A percentile compares a stretch with the other conserved stretches of the same genome.
Conservation (phyloP, 2,888 invertebrate genomes). For the Graphium colonna region DNA sequence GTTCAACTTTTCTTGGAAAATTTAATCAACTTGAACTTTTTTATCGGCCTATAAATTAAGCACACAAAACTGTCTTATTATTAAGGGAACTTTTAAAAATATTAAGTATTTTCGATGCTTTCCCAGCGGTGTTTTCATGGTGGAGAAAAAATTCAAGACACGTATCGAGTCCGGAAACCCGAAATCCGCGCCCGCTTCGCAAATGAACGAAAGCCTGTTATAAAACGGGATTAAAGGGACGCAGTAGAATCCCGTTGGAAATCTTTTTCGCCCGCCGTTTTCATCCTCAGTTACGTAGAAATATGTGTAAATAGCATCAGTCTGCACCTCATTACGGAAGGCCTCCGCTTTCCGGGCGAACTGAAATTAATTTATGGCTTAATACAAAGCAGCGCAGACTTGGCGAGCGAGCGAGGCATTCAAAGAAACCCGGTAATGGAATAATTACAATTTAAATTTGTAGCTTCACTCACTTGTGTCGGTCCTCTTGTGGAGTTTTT, state of each 20-base stretch:
- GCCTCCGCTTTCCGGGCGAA: constrained; percentile 32
- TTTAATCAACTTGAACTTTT: too few species aligned
- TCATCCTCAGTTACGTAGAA: constrained; percentile 27
- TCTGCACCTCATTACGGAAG: constrained; percentile 50
- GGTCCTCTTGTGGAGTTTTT: too few species aligned
- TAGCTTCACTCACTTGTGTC: too few species aligned
- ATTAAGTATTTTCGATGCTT: constrained; percentile 10
- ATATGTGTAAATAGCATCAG: constrained; percentile 49
- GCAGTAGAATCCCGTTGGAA: constrained; percentile 27
- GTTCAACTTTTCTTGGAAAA: too few species aligned
- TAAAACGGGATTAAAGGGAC: constrained; percentile 52
- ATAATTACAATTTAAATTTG: constrained; percentile 1
- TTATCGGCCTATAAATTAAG: too few species aligned
- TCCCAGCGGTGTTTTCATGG: constrained; percentile 11
- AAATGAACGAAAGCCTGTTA: constrained; percentile 52
- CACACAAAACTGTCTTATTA: neutral
- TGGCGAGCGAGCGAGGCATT: too few species aligned
- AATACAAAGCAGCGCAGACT: constrained; percentile 51
- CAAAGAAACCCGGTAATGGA: too few species aligned
- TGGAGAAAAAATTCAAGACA: constrained; percentile 18
- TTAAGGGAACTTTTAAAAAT: constrained; percentile 4
- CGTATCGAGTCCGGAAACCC: constrained; percentile 43
- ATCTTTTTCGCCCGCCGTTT: constrained; percentile 29
- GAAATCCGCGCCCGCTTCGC: constrained; percentile 43
- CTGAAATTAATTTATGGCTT: constrained; percentile 66